Evolutionary conservation across 2,797 vertebrate genomes (phyloP).

Genomic region (Pangasius mekongensis): DNA sequence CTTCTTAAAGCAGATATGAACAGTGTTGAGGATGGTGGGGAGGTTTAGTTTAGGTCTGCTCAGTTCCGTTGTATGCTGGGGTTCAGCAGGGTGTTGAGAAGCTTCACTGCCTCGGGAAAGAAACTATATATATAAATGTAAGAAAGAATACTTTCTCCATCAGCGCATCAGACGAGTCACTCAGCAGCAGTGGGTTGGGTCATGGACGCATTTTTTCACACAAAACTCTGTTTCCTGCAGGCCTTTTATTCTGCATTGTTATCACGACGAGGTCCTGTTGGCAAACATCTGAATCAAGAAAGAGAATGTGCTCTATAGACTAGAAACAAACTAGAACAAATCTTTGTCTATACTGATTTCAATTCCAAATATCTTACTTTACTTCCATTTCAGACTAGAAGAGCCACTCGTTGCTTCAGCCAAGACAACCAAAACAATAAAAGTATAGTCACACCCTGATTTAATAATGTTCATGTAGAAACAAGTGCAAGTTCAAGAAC

Average conservation of each 20-base stretch:
- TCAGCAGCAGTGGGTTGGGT: conserved; percentile 22
- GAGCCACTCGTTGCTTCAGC: neutral
- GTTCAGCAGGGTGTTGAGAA: conserved; percentile 23
- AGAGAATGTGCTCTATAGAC: conserved; percentile 1
- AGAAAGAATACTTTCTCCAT: conserved; percentile 14
- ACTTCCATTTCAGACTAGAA: neutral
- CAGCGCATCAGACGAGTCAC: conserved; percentile 12
- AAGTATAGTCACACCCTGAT: neutral
- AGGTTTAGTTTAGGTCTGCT: conserved; percentile 15
- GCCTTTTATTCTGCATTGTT: conserved; percentile 35
- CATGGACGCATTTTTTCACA: conserved; percentile 7
- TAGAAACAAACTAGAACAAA: neutral
- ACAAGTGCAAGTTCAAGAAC: neutral
- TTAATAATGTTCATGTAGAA: neutral
- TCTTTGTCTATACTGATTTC: neutral
- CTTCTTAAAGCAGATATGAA: neutral
- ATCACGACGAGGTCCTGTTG: conserved; percentile 31
- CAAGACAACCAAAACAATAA: neutral
- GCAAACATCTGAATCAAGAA: conserved; percentile 40
- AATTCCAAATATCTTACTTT: neutral
- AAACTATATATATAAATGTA: conserved; percentile 31
- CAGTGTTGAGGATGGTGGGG: neutral
- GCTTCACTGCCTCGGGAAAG: conserved; percentile 20
- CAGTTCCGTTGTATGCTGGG: neutral
- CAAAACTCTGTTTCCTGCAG: conserved; percentile 7